Evolutionary conservation across 2,888 invertebrate species (phyloP).

Genomic region (Schizotus pectinicornis): DNA sequence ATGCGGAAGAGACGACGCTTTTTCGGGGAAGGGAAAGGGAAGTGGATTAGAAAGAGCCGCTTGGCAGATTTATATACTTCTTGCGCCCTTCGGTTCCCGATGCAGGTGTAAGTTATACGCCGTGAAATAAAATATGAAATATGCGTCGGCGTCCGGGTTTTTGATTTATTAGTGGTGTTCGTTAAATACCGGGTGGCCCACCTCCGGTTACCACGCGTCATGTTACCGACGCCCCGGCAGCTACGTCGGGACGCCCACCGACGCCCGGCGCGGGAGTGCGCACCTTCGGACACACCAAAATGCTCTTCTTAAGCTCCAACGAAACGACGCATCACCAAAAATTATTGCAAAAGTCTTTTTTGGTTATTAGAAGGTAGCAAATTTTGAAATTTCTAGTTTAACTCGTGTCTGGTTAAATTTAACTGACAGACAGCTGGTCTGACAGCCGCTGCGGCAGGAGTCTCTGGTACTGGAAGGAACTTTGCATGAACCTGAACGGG

Average conservation of each 20-base stretch:
- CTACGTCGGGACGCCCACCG: background rate
- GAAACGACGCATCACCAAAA: too few relatives aligned
- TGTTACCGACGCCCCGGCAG: constrained; percentile 1
- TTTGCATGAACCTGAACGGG: too few relatives aligned
- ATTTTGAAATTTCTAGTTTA: too few relatives aligned
- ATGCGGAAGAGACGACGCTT: constrained; percentile 26
- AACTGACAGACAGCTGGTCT: too few relatives aligned
- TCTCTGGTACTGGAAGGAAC: too few relatives aligned
- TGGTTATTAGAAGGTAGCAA: too few relatives aligned
- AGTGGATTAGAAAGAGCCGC: constrained; percentile 44
- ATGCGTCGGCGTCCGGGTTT: constrained; percentile 50
- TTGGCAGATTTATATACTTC: constrained; percentile 44
- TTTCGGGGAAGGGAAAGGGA: constrained; percentile 33
- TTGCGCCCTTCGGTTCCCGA: constrained; percentile 29
- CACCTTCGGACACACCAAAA: too few relatives aligned
- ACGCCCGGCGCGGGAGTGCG: too few relatives aligned
- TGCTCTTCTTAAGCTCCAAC: too few relatives aligned
- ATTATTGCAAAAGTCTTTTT: too few relatives aligned
- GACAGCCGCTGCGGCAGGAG: too few relatives aligned
- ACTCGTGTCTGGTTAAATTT: too few relatives aligned
- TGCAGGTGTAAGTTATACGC: constrained; percentile 56
- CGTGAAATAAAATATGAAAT: constrained; percentile 57
- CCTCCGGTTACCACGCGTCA: constrained; percentile 7
- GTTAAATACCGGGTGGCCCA: constrained; percentile 50
- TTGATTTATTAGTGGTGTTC: constrained; percentile 58